Evolutionary conservation across 2,888 invertebrate genomes (phyloP).

Genomic region (Polymixis lichenea): DNA sequence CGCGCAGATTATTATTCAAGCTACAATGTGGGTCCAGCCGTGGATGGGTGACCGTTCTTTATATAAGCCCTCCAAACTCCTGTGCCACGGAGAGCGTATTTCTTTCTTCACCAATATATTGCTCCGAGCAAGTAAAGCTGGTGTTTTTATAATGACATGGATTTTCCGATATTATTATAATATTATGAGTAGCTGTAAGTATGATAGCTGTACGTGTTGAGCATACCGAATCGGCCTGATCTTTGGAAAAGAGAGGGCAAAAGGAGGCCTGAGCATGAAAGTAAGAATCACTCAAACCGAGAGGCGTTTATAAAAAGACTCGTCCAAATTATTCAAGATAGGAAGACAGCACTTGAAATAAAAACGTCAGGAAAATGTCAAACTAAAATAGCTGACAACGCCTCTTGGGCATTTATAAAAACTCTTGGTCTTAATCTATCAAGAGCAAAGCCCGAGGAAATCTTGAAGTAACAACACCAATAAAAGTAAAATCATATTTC

Average conservation of each 20-base stretch:
- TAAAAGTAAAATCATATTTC: slow-evolving; percentile 20
- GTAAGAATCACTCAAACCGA: not conserved
- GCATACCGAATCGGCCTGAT: not conserved
- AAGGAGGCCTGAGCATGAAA: not conserved
- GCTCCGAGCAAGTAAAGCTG: not conserved
- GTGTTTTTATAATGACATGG: not conserved
- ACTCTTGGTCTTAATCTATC: not conserved
- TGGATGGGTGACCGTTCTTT: not conserved
- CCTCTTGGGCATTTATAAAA: slow-evolving; percentile 13
- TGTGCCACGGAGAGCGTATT: not conserved
- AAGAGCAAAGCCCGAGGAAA: slow-evolving; percentile 4
- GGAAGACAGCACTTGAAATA: not conserved
- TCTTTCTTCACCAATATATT: not conserved
- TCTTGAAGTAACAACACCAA: slow-evolving; percentile 9
- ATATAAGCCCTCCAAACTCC: not conserved
- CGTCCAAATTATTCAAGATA: not conserved
- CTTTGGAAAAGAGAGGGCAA: not conserved
- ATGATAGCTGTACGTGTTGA: slow-evolving; percentile 8
- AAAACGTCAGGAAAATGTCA: slow-evolving; percentile 8
- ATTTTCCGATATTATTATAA: not conserved
- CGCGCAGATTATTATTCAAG: not conserved
- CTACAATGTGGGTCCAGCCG: not conserved
- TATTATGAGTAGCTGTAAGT: slow-evolving; percentile 10
- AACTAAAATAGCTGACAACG: slow-evolving; percentile 6
- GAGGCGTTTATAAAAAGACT: slow-evolving; percentile 11